Percentiles rank a stretch among this genome's conserved stretches.
phyloP scores from a whole-genome alignment of 2,888 invertebrate species.

The Aethes cnicana region DNA sequence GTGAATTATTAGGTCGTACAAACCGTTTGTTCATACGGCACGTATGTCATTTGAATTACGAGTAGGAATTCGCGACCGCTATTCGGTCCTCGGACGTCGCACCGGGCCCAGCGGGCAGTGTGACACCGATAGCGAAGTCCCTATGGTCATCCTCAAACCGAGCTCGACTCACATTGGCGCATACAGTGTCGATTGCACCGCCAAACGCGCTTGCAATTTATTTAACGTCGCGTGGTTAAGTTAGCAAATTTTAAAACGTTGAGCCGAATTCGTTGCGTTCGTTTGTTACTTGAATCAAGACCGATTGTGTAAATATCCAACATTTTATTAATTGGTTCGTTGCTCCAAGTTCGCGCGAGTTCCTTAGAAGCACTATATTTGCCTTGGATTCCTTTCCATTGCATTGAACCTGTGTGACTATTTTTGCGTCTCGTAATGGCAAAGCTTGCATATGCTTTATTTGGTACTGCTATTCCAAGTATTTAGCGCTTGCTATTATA shows the following conservation, averaged over 20 bases:
- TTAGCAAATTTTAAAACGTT: slow-evolving; percentile 64
- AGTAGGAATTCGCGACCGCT: slow-evolving; percentile 81
- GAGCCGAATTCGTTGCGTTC: slow-evolving; percentile 63
- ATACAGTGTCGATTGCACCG: slow-evolving; percentile 58
- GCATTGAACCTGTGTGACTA: slow-evolving; percentile 47
- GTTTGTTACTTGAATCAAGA: slow-evolving; percentile 11
- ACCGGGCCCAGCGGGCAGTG: slow-evolving; percentile 56
- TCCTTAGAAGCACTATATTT: slow-evolving; percentile 37
- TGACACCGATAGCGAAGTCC: slow-evolving; percentile 73
- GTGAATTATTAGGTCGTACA: slow-evolving; percentile 71
- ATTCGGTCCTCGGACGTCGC: slow-evolving; percentile 66
- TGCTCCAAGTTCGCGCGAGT: slow-evolving; percentile 33
- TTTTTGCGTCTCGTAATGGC: slow-evolving; percentile 47
- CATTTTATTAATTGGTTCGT: slow-evolving; percentile 23
- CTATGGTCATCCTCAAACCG: slow-evolving; percentile 54
- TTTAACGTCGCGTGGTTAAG: slow-evolving; percentile 68
- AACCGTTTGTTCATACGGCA: slow-evolving; percentile 70
- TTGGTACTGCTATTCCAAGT: slow-evolving; percentile 31
- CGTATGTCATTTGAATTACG: slow-evolving; percentile 78
- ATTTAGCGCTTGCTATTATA: background rate
- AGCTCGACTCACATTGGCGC: slow-evolving; percentile 52
- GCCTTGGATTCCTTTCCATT: slow-evolving; percentile 40
- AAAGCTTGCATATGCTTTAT: slow-evolving; percentile 40
- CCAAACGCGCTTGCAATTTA: slow-evolving; percentile 66
- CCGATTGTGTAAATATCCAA: background rate